Evolutionary conservation across 1,140 invertebrate species (phyloP).

Genomic region (Batillaria attramentaria): DNA sequence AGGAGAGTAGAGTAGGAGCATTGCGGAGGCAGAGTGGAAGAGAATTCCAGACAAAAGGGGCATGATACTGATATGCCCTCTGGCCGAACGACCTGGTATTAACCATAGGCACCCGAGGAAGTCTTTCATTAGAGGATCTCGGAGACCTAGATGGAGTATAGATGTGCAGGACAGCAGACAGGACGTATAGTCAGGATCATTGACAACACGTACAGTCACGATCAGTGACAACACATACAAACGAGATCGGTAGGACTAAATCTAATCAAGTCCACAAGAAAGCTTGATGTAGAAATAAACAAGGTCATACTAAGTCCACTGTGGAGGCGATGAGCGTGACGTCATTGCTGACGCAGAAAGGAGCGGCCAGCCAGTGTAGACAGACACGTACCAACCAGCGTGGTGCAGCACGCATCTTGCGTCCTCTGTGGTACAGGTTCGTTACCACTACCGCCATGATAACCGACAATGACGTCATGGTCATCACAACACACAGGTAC

Average conservation of each 20-base stretch:
- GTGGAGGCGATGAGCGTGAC: conserved; percentile 61
- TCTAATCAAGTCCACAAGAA: not conserved
- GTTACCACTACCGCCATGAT: conserved; percentile 71
- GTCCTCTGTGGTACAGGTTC: conserved; percentile 68
- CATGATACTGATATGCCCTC: no score
- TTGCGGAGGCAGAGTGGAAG: no score
- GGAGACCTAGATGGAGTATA: no score
- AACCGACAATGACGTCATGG: conserved; percentile 70
- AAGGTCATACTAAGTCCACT: conserved; percentile 56
- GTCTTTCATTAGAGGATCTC: no score
- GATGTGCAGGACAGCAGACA: no score
- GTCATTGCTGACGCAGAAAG: conserved; percentile 60
- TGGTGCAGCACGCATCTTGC: conserved; percentile 62
- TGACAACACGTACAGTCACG: conserved; percentile 5
- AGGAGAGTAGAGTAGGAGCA: no score
- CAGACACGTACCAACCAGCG: conserved; percentile 56
- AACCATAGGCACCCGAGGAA: no score
- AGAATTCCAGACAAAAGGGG: no score
- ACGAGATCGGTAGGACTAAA: not conserved
- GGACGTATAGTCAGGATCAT: conserved; percentile 17
- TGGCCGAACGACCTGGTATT: no score
- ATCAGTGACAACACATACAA: not conserved
- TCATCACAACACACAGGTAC: conserved; percentile 71
- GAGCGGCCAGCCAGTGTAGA: conserved; percentile 58
- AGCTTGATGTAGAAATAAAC: not conserved